A percentile compares a stretch with the other conserved stretches of the same genome.
phyloP scores from a whole-genome alignment of 2,888 invertebrate genomes.

The Eristalis intricaria region DNA sequence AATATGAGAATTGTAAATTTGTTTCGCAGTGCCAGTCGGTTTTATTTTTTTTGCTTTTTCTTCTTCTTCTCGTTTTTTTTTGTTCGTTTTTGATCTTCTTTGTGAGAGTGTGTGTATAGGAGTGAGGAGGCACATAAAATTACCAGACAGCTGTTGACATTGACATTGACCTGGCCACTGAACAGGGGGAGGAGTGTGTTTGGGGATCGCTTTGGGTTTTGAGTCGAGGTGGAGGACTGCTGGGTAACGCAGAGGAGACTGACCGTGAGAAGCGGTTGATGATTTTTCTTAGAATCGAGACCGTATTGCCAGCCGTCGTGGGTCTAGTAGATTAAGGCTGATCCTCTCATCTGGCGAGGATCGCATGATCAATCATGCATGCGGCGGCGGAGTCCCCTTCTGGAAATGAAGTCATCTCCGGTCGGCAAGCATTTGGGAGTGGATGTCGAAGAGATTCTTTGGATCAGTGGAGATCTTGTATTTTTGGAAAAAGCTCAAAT shows the following conservation, averaged over 20 bases:
- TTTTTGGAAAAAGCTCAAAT: too few species aligned
- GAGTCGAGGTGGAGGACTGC: not conserved
- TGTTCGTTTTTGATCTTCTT: not conserved
- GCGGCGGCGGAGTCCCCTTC: too few species aligned
- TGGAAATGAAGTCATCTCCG: too few species aligned
- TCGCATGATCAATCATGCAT: not conserved
- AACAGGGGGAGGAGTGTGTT: not conserved
- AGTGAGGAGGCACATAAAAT: slow-evolving; percentile 16
- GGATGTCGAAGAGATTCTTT: too few species aligned
- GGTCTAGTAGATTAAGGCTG: not conserved
- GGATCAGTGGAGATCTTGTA: too few species aligned
- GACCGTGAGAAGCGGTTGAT: not conserved
- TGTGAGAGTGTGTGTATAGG: not conserved
- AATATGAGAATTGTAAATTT: slow-evolving; percentile 39
- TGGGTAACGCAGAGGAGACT: not conserved
- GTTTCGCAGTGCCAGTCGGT: not conserved
- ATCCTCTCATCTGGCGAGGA: not conserved
- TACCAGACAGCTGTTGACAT: slow-evolving; percentile 49
- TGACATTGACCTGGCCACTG: slow-evolving; percentile 48
- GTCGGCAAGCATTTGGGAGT: too few species aligned
- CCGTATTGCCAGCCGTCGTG: not conserved
- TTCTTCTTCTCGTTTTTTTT: not conserved
- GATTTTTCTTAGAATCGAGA: not conserved
- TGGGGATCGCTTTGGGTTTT: not conserved
- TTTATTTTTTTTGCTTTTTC: not conserved